Evolutionary conservation across 53 echinoderm and acorn worm genomes (phyloP), one percentile per base, ranked within the genome.

Genomic region (Temnopleurus reevesii): DNA sequence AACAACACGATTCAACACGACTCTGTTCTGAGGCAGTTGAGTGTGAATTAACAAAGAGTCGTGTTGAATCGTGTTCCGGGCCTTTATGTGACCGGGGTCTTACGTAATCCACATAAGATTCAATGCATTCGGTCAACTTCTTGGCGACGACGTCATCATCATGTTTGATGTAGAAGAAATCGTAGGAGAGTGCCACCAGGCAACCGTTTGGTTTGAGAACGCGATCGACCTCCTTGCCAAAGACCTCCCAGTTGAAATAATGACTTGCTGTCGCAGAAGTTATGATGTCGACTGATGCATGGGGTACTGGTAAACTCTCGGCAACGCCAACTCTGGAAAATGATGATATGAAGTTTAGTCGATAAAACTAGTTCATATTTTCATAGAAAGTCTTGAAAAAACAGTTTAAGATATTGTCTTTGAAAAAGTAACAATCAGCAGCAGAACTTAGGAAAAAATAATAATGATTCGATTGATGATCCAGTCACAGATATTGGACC

Each of bases 211-310:
- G 54, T 57, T 83, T 54, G 23, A 83, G 83, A 5, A 55, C 83
- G 36, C 83, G 83, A 9, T 83, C 57, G 21, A 83, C 83, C 21
- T 83, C 83, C 83, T 83, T 56, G 21, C 35, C n/a, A 21, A 83
- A 83, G n/a, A 56, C 24, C 1, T 18, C 3, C 83, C 83, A 83
- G 83, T 83, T 36, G 57, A 54, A 83, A 31, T 83, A 83, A 33
- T 83, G 83, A n/a, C 83, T 83, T 2, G 83, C 83, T 5, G 83
- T 83, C 12, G 83, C 83, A 5, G 83, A 83, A 3, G 83, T 56
- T 19, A 83, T 83, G 19, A 83, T 7, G n/a, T 83, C 83, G 28
- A 55, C 56, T 17, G 83, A 83, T 7, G 54, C 27, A 19, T 53
- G 31, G 8, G 13, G 4, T 6, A 24, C 33, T 4, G 83, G 83